Base-by-base conservation (phyloP, 2,113 vertebrate species). In the Siphamia tubifer region DNA sequence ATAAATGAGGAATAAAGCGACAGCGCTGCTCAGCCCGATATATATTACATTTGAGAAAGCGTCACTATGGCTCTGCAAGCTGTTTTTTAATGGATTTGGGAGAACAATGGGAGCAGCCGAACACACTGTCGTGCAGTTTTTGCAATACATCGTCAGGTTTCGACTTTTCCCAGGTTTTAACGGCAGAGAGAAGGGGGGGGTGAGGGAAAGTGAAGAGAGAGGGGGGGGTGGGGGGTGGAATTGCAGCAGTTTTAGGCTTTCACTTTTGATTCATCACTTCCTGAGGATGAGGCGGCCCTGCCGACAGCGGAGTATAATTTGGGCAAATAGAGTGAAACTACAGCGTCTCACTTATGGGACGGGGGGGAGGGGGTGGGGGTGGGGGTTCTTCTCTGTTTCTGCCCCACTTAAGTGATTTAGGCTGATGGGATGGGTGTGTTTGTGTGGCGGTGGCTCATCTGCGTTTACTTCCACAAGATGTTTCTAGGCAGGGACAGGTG, bases 321-420 rank as follows among this genome's bases (percentile, higher is more conserved):
- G 79, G 70, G 67, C 69, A 84, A 82, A 84, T 82, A 76, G 79
- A 87, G 79, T 71, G 77, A 87, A 87, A 85, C 71, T 85, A 62
- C 79, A 74, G 75, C 71, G 45, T 79, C 77, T 84, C 79, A 80
- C 79, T 84, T 79, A 65, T 39, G 64, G 74, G 68, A 67, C 21
- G 8, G 15, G 47, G 24, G 5, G 19, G 23, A 13, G 10, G 20
- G 8, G 15, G 47, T 16, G 5, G 19, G 8, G 15, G 47, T 16
- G 5, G 19, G 19, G 2, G 55, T 54, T 55, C 57, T 44, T 51
- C 51, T 71, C 64, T 57, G 66, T 78, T 68, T 42, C 77, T 30
- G 55, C 65, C 55, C 65, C 55, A 39, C 65, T 77, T 77, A 79
- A 74, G 71, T 75, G 79, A 76, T 81, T 79, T 63, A 49, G 71